These are phyloP conservation scores for Monoplex corrugatus DNA, from an alignment of 2,888 invertebrate genomes.

Conservation along the genomic window DNA sequence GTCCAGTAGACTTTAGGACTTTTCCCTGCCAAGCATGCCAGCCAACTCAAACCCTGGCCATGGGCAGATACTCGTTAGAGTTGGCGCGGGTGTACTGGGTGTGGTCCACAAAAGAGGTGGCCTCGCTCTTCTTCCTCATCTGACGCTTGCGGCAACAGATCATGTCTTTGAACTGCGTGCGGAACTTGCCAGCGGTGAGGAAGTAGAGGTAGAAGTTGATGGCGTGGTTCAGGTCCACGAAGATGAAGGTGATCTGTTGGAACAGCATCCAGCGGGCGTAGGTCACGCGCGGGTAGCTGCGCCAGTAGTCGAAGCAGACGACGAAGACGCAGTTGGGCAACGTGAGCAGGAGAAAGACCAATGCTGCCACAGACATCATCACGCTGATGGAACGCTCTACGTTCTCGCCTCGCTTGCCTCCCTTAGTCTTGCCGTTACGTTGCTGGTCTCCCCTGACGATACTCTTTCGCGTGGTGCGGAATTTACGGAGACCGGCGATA, in stretches of 20 bases:
- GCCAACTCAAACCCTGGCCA: neutral
- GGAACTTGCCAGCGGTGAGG: slow-evolving; percentile 66
- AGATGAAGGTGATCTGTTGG: slow-evolving; percentile 58
- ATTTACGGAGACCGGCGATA: slow-evolving; percentile 49
- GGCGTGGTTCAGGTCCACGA: slow-evolving; percentile 70
- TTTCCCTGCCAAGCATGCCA: too few relatives aligned
- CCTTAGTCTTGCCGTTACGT: slow-evolving; percentile 28
- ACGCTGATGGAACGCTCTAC: slow-evolving; percentile 54
- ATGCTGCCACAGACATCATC: slow-evolving; percentile 56
- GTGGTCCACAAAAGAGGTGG: neutral
- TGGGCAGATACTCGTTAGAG: slow-evolving; percentile 32
- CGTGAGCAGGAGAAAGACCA: slow-evolving; percentile 55
- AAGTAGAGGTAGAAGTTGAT: slow-evolving; percentile 73
- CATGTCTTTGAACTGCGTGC: slow-evolving; percentile 60
- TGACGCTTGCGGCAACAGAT: slow-evolving; percentile 10
- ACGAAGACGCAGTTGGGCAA: slow-evolving; percentile 52
- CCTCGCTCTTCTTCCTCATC: slow-evolving; percentile 37
- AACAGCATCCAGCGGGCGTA: slow-evolving; percentile 45
- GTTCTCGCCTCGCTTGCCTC: slow-evolving; percentile 21
- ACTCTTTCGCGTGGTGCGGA: slow-evolving; percentile 51
- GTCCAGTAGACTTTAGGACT: too few relatives aligned
- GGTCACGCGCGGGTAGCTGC: neutral
- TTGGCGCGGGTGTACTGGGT: slow-evolving; percentile 46
- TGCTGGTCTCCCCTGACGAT: neutral
- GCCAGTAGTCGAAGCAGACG: slow-evolving; percentile 37